Evolutionary conservation across 2,888 invertebrate species (phyloP).

Genomic region (Boloria euphrosyne): DNA sequence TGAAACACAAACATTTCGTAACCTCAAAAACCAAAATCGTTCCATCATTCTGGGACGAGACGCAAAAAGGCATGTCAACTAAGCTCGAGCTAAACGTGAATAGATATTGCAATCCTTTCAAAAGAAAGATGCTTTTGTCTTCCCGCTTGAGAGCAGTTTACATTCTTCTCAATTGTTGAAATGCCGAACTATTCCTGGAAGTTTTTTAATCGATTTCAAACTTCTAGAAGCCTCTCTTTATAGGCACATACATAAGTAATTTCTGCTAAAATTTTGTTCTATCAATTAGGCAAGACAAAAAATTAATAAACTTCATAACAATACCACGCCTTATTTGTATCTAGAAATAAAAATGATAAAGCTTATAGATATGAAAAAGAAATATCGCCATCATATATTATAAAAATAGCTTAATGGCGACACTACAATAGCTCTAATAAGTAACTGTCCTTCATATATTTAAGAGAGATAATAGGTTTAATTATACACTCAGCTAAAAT

Average conservation of each 20-base stretch:
- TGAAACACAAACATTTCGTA: conserved; percentile 5
- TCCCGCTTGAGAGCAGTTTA: conserved; percentile 10
- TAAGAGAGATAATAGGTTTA: conserved; percentile 11
- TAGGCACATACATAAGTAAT: too few relatives aligned
- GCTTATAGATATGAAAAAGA: too few relatives aligned
- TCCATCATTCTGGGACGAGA: conserved; percentile 36
- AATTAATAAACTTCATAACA: too few relatives aligned
- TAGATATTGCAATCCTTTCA: conserved; percentile 11
- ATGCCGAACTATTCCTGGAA: conserved; percentile 1
- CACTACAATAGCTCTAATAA: background rate
- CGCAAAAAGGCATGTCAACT: conserved; percentile 34
- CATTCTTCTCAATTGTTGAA: conserved; percentile 18
- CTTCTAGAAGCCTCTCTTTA: background rate
- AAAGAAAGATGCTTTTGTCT: conserved; percentile 15
- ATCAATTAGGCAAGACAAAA: too few relatives aligned
- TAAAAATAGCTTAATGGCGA: too few relatives aligned
- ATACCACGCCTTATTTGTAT: too few relatives aligned
- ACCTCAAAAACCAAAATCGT: conserved; percentile 14
- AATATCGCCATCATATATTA: too few relatives aligned
- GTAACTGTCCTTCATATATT: conserved; percentile 7
- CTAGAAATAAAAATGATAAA: too few relatives aligned
- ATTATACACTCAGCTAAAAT: conserved; percentile 11
- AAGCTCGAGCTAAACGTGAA: conserved; percentile 26
- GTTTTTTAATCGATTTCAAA: background rate
- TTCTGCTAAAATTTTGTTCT: too few relatives aligned